These are phyloP conservation scores for Perizoma affinitatum DNA, from an alignment of 2,888 invertebrate genomes.

Conservation along the genomic window DNA sequence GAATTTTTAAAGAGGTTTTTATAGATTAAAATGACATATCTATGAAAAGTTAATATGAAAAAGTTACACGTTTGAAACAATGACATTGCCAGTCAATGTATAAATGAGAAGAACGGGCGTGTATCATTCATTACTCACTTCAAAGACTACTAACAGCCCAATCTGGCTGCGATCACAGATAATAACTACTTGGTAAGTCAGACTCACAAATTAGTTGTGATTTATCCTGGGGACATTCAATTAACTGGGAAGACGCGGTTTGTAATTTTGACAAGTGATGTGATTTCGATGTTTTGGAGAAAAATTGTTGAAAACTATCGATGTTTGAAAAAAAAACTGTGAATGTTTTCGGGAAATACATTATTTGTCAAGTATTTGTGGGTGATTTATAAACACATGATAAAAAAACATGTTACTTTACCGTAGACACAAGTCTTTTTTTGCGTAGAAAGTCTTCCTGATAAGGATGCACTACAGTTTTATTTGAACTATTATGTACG, in stretches of 20 bases:
- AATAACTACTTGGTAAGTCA: slow-evolving; percentile 26
- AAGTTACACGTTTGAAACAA: slow-evolving; percentile 5
- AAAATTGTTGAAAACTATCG: too few species aligned
- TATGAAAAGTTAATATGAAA: slow-evolving; percentile 8
- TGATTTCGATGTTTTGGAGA: neutral
- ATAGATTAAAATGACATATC: neutral
- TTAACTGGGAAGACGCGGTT: slow-evolving; percentile 58
- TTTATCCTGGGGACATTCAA: slow-evolving; percentile 68
- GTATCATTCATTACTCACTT: slow-evolving; percentile 37
- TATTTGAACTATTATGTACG: too few species aligned
- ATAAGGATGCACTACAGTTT: too few species aligned
- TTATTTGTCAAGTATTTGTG: too few species aligned
- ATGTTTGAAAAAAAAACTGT: too few species aligned
- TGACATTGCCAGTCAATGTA: slow-evolving; percentile 4
- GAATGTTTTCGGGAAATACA: too few species aligned
- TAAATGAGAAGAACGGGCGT: neutral
- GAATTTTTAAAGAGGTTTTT: neutral
- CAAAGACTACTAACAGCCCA: slow-evolving; percentile 56
- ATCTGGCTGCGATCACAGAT: neutral
- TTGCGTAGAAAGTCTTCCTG: too few species aligned
- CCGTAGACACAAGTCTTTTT: too few species aligned
- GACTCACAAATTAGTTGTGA: slow-evolving; percentile 63
- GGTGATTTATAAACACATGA: too few species aligned
- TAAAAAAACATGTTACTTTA: too few species aligned
- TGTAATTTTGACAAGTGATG: slow-evolving; percentile 34